These are phyloP conservation scores for Cantharis rufa DNA, from an alignment of 2,888 invertebrate genomes.

Conservation along the genomic window DNA sequence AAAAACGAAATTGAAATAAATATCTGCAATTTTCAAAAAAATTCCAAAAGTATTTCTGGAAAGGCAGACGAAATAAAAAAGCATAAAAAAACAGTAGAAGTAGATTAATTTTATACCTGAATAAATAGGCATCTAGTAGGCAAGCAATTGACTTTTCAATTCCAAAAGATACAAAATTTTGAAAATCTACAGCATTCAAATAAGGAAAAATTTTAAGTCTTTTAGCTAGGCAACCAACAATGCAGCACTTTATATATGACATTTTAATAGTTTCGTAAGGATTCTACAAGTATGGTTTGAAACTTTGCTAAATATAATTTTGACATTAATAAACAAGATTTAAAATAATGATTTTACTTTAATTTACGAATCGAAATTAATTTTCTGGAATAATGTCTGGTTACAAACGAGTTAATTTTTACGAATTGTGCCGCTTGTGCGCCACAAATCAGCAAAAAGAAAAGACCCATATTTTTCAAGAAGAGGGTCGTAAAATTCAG, in stretches of 20 bases:
- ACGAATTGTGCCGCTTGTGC: constrained; percentile 72
- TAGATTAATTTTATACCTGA: no score
- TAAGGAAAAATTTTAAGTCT: no score
- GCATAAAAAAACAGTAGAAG: no score
- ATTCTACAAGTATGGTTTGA: neutral
- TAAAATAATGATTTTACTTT: neutral
- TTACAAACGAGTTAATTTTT: constrained; percentile 71
- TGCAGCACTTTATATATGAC: neutral
- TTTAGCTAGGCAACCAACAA: no score
- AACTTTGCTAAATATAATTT: neutral
- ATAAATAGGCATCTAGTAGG: no score
- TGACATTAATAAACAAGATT: neutral
- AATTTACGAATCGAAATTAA: neutral
- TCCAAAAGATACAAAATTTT: no score
- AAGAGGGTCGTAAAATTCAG: constrained; percentile 67
- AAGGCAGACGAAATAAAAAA: no score
- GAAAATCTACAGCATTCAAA: no score
- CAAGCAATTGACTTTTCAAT: no score
- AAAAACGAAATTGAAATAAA: no score
- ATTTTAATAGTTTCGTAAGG: neutral
- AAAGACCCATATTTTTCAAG: constrained; percentile 69
- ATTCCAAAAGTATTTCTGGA: no score
- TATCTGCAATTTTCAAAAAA: no score
- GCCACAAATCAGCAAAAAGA: constrained; percentile 69
- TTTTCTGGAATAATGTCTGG: constrained; percentile 60